Conservation (phyloP, 2,797 vertebrate species). For the Semaprochilodus insignis region DNA sequence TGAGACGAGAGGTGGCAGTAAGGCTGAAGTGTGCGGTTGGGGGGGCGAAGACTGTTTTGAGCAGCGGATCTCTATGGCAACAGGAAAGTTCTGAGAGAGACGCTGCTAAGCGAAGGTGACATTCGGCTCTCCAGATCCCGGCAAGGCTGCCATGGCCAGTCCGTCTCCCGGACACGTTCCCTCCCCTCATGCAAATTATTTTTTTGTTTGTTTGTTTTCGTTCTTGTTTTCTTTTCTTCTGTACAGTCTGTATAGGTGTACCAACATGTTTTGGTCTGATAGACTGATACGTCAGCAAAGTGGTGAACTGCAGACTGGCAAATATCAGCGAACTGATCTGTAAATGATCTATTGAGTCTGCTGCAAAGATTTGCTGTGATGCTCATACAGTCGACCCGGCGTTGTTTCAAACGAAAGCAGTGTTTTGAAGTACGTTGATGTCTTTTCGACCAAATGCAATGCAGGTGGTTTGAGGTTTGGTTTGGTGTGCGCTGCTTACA, state of each 20-base stretch:
- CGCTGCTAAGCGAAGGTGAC: constrained; percentile 23
- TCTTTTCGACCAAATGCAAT: too few species aligned
- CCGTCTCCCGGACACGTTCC: neutral
- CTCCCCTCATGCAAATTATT: too few species aligned
- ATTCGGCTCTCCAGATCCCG: constrained; percentile 17
- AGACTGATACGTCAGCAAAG: too few species aligned
- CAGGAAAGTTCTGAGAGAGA: constrained; percentile 37
- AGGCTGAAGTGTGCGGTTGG: constrained; percentile 30
- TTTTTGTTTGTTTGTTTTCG: neutral
- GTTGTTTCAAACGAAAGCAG: too few species aligned
- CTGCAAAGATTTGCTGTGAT: too few species aligned
- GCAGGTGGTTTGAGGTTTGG: too few species aligned
- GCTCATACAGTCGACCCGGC: neutral
- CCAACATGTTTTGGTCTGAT: neutral
- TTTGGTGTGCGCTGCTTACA: too few species aligned
- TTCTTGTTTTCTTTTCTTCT: neutral
- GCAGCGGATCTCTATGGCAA: constrained; percentile 49
- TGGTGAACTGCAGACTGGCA: too few species aligned
- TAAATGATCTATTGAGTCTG: too few species aligned
- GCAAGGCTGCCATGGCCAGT: neutral
- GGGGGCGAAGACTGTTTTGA: constrained; percentile 29
- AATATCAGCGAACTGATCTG: too few species aligned
- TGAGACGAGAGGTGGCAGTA: constrained; percentile 31
- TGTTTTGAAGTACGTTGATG: too few species aligned
- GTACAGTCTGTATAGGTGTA: neutral